Evolutionary conservation across 1,140 invertebrate genomes (phyloP), one percentile per base, ranked within the genome.

Genomic region (Drosophila ficusphila): DNA sequence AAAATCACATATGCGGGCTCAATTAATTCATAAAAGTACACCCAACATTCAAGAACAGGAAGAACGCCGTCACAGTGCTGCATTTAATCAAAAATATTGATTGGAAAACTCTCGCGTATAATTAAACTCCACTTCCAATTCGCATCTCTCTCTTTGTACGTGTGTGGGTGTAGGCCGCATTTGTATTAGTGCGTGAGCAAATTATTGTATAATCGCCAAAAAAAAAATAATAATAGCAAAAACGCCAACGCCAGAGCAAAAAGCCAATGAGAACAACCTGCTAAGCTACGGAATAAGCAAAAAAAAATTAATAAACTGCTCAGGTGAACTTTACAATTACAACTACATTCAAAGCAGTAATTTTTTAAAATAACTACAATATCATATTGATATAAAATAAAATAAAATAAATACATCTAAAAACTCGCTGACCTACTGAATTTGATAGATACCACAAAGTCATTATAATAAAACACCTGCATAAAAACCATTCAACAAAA

Each of bases 151-250:
- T 31, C 53, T 42, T 8, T 42, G 21, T 41, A 7, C 18, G 34
- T 39, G 54, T 42, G 16, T 70, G 56, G 74, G 60, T 68, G 49
- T 54, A 29, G 60, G 16, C 27, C 52, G 25, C 27, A 44, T 42
- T 42, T 67, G 60, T 73, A 39, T 48, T 73, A 23, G 61, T 68
- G 76, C 53, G 79, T 76, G 65, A 68, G 76, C 56, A 75, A 79
- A 78, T 73, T 75, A 79, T 86, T 86, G 82, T 86, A 86, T 88
- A 88, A 88, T 88, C 77, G 82, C 82, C 73, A 85, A 72, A 76
- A 81, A 71, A 49, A 49, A 29, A 70, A 64, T 27, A 64, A 64
- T 31, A 27, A 56, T 49, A 56, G 41, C 25, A 51, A 31, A 49
- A 53, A 72, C 41, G 53, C 52, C 64, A 74, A 34, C 36, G 33